Base-by-base conservation (phyloP, 2,888 invertebrate genomes). In the Erpobdella octoculata region DNA sequence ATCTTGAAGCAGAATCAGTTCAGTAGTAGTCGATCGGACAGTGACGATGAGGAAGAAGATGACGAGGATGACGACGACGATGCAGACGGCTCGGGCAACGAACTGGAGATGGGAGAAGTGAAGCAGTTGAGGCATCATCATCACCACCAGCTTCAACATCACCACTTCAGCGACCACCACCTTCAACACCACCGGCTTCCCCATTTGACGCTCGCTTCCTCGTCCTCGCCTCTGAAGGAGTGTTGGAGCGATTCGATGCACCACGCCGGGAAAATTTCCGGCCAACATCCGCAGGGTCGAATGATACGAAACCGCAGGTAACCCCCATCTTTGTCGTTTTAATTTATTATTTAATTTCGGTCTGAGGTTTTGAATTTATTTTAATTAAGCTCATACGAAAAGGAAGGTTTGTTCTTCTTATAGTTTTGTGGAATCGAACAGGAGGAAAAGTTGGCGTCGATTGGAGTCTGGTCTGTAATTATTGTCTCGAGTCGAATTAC, bases 41-140 rank as follows among this genome's bases (percentile, higher is more conserved):
- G 69, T 36, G 69, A 69, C 4, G 69, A 69, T 5, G 69, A 69
- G 25, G 69, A 71, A 35, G 71, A 71, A 53, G 71, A 71, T 6
- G 71, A 65, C 9, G 62, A 62, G n/a, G 62, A 62, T 15, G 62
- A 62, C 31, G 62, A 62, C 31, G 31, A 62, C 8, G 62, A 62
- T n/a, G 62, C 31, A 1, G 62, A 71, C n/a, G 71, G 37, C 33
- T 36, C 37, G 38, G 58, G 48, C 4, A 53, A 61, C 25, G 59
- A 70, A 37, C 65, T 31, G 9, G 36, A 38, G 37, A 35, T 25
- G 66, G 66, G 38, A 38, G 41, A 36, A n/a, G 37, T 41, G 69
- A 58, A 31, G 46, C 31, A 62, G 62, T 33, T 62, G 62, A 62
- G 35, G 31, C 62, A 62, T 1, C 62, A 18, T 62, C 31, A 28